Evolutionary conservation across 2,113 vertebrate genomes (phyloP).

Genomic region (Charadrius vociferus): DNA sequence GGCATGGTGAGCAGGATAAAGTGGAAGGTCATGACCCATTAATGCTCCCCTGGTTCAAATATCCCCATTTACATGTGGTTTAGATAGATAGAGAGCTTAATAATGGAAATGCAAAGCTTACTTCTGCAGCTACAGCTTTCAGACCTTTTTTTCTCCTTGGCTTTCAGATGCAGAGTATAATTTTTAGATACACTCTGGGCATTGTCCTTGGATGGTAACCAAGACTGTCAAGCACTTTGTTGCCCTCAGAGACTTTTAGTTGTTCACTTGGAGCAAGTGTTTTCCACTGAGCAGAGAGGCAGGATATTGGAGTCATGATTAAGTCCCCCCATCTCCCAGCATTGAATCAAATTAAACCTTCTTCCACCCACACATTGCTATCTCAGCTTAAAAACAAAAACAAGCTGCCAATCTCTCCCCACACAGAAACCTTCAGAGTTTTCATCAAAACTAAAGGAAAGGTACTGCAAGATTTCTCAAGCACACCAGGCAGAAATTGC

Average conservation of each 20-base stretch:
- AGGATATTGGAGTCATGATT: slow-evolving; percentile 1
- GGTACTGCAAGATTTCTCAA: not conserved
- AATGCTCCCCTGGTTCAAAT: not conserved
- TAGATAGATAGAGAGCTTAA: not conserved
- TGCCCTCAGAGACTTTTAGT: not conserved
- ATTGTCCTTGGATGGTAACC: not conserved
- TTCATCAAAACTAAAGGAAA: not conserved
- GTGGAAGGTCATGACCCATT: not conserved
- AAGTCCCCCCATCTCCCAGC: not conserved
- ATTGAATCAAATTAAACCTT: not conserved
- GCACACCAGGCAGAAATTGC: not conserved
- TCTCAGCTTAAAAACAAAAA: slow-evolving; percentile 43
- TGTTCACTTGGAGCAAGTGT: not conserved
- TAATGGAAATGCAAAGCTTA: not conserved
- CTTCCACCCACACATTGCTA: slow-evolving; percentile 20
- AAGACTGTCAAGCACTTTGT: not conserved
- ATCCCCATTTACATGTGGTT: not conserved
- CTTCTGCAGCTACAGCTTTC: not conserved
- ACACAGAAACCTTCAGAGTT: not conserved
- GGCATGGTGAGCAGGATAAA: not conserved
- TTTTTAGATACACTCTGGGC: not conserved
- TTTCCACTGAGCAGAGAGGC: not conserved
- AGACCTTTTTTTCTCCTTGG: not conserved
- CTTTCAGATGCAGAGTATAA: not conserved
- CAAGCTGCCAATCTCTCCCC: slow-evolving; percentile 46